phyloP scores from a whole-genome alignment of 2,888 invertebrate genomes.

The Stenchaetothrips biformis region DNA sequence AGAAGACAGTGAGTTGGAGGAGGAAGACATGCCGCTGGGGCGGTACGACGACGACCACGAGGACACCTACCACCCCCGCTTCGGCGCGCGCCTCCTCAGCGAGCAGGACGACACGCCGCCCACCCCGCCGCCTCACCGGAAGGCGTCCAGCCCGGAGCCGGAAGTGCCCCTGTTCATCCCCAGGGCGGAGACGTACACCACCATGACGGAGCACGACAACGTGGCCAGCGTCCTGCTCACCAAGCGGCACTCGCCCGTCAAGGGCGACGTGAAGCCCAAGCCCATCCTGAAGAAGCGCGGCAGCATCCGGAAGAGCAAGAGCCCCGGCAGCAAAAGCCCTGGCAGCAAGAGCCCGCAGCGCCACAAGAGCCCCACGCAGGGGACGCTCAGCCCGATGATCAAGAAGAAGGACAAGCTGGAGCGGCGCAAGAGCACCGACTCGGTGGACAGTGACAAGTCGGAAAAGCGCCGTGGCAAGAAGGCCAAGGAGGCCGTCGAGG shows the following conservation, averaged over 20 bases:
- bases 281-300: conserved; percentile 31
- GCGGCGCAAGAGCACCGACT: conserved; percentile 21
- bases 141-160: conserved; percentile 30
- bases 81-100: neutral
- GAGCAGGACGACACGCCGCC: conserved; percentile 2
- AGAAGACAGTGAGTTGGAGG: conserved; percentile 34
- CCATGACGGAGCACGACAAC: conserved; percentile 27
- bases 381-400: conserved; percentile 22
- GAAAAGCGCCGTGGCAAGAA: neutral
- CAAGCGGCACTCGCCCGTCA: conserved; percentile 23
- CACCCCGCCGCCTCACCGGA: conserved; percentile 3
- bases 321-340: conserved; percentile 1
- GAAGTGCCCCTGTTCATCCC: conserved; percentile 31
- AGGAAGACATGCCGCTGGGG: conserved; percentile 29
- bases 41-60: conserved; percentile 34
- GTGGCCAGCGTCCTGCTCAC: conserved; percentile 32
- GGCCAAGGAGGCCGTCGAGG: neutral
- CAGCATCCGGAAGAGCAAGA: conserved; percentile 18
- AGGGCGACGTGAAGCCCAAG: conserved; percentile 26
- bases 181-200: conserved; percentile 9
- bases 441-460: conserved; percentile 44
- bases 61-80: conserved; percentile 27
- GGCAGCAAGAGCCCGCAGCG: conserved; percentile 3
- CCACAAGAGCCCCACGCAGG: conserved; percentile 41
- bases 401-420: conserved; percentile 28